Conservation (phyloP, 2,888 invertebrate genomes). For the Epistrophe grossulariae region DNA sequence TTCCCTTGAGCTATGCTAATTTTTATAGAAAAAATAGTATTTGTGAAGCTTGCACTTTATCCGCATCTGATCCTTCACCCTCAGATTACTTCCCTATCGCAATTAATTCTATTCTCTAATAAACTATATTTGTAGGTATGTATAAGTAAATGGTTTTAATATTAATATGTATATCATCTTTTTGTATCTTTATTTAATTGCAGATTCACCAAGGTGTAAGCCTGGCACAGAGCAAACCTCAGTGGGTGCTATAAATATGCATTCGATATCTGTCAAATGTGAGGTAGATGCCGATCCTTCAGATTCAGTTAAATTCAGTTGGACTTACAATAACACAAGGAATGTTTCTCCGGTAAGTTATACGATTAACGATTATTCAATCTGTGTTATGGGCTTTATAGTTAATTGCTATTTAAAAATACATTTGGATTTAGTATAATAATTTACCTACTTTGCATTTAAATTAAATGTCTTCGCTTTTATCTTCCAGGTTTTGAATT, state of each 20-base stretch:
- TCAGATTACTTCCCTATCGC: too few relatives aligned
- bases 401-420: slow-evolving; percentile 32
- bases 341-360: slow-evolving; percentile 89
- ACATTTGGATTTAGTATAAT: slow-evolving; percentile 18
- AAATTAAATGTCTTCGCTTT: slow-evolving; percentile 21
- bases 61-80: too few relatives aligned
- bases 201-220: slow-evolving; percentile 92
- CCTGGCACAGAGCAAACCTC: slow-evolving; percentile 89
- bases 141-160: too few relatives aligned
- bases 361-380: not conserved
- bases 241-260: slow-evolving; percentile 89
- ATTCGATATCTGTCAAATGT: slow-evolving; percentile 90
- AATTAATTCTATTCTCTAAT: too few relatives aligned
- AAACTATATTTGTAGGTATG: too few relatives aligned
- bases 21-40: too few relatives aligned
- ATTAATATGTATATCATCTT: too few relatives aligned
- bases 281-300: slow-evolving; percentile 92
- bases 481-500: slow-evolving; percentile 84
- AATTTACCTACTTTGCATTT: slow-evolving; percentile 14
- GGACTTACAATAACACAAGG: slow-evolving; percentile 93
- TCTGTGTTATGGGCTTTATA: not conserved
- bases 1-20: too few relatives aligned
- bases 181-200: not conserved
- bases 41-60: too few relatives aligned
- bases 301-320: slow-evolving; percentile 89